Base-by-base conservation (phyloP, 2,888 invertebrate species). In the Hipparchia sbordonii region DNA sequence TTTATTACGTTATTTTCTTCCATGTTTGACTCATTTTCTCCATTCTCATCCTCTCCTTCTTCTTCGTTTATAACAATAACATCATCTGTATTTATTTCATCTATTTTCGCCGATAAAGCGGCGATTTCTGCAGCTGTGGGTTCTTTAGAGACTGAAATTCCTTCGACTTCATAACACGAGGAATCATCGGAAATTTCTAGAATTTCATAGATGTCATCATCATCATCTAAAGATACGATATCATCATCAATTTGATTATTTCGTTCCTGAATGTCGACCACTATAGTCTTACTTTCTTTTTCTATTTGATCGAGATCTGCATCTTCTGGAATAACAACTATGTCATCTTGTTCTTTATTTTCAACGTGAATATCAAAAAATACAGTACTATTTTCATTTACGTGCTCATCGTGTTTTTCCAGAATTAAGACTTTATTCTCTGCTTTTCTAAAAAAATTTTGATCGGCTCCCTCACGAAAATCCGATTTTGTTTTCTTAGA, bases 31-130 rank as follows among this genome's bases (percentile, higher is more conserved):
- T 85, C 81, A 67, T 84, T 80, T 76, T 69, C 65, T 2, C 4
- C 46, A 51, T 51, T 51, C 10, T 52, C 77, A 67, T 87, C 85
- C 13, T 57, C 57, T 23, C 57, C 57, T 57, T 57, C 57, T 69
- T 87, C 84, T 74, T 83, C 69, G 12, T 59, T 80, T 9, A 87
- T 85, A 6, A 85, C 87, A 0, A 86, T 81, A 0, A 88, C 83
- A 10, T 89, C 88, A 39, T 85, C 87, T 80, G 86, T 79, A 12
- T 91, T 87, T 69, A 93, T 91, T 77, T 92, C 90, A 70, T 94
- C 94, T 71, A 94, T 90, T 84, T 86, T 93, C 5, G 93, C 94
- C 74, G 93, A 91, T 4, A 93, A 79, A 4, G 92, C 93, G 74
- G 88, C 88, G 57, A 93, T 93, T 84, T 94, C 93, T 74, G 87